A percentile compares a stretch with the other conserved stretches of the same genome.
These are phyloP conservation scores for Micoletzkya japonica DNA, from an alignment of 2,888 invertebrate genomes.

Conservation along the genomic window DNA sequence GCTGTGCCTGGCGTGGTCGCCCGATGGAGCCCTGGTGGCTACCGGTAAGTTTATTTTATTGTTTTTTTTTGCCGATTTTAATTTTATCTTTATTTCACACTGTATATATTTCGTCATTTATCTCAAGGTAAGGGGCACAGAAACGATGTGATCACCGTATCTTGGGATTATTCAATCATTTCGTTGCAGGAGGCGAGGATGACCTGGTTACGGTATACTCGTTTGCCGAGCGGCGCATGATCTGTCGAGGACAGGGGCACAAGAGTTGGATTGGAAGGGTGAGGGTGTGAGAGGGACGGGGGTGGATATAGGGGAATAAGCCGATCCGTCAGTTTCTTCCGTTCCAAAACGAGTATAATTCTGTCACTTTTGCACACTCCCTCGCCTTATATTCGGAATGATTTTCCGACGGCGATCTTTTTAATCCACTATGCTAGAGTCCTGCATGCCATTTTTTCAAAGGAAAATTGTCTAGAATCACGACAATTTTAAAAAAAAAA, in stretches of 20 bases:
- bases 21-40: slow-evolving; percentile 85
- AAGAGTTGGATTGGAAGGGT: slow-evolving; percentile 97
- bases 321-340: background rate
- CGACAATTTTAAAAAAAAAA: no score
- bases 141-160: no score
- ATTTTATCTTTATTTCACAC: background rate
- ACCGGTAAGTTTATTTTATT: slow-evolving; percentile 72
- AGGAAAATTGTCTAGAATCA: no score
- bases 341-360: no score
- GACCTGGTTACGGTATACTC: slow-evolving; percentile 97
- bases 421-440: no score
- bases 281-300: slow-evolving; percentile 76
- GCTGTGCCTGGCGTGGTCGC: slow-evolving; percentile 96
- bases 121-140: no score
- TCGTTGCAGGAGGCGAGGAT: slow-evolving; percentile 78
- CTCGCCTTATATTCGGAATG: no score
- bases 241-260: slow-evolving; percentile 96
- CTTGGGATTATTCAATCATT: background rate
- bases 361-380: no score
- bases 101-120: background rate
- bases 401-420: no score
- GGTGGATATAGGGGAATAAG: slow-evolving; percentile 56
- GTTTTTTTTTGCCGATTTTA: background rate
- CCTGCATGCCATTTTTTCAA: background rate
- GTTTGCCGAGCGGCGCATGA: slow-evolving; percentile 75